Evolutionary conservation across 2,888 invertebrate genomes (phyloP), one percentile per base, ranked within the genome.

Genomic region (Leptinotarsa tumamoca): DNA sequence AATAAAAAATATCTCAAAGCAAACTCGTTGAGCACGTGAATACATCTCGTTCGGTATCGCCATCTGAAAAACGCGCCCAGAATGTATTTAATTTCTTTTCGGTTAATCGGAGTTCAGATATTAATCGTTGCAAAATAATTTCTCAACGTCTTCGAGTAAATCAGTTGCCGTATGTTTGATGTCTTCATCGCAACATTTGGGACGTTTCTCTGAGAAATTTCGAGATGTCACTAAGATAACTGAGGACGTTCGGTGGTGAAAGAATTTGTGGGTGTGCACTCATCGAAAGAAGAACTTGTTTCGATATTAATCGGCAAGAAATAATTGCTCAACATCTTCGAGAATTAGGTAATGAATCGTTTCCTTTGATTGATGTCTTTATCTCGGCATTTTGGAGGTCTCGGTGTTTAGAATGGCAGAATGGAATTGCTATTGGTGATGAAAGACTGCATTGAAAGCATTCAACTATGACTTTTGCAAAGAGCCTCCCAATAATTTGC

Each of bases 281-380:
- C 66, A 50, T 54, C 21, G 33, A n/a, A 52, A 49, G 51, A 50
- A 27, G 18, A n/a, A 27, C 50, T 61, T 61, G 43, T 69, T 70
- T 58, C 21, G 69, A 69, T 69, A 69, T 69, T 69, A 33, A 69
- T 69, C 69, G 56, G 56, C 33, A 69, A 56, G 56, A 56, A 56
- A 56, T 69, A 69, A 69, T 58, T 69, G 69, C 69, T 43, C 58
- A 69, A 69, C 54, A 56, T 56, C 69, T 58, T 69, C 56, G 54
- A 54, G 49, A 43, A 69, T 58, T 58, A 58, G 4, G 21, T 58
- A 58, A 58, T 58, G 58, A 69, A 69, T 58, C 69, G 56, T 18
- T 56, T 58, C 54, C 56, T 52, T 21, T 69, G 33, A 49, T 33
- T 58, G 69, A 69, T 69, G 69, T 69, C 69, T 69, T 69, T 33